Percentiles rank a stretch among this genome's conserved stretches.
Conservation (phyloP, 2,888 invertebrate genomes). For the Pseudeuparius sepicola region DNA sequence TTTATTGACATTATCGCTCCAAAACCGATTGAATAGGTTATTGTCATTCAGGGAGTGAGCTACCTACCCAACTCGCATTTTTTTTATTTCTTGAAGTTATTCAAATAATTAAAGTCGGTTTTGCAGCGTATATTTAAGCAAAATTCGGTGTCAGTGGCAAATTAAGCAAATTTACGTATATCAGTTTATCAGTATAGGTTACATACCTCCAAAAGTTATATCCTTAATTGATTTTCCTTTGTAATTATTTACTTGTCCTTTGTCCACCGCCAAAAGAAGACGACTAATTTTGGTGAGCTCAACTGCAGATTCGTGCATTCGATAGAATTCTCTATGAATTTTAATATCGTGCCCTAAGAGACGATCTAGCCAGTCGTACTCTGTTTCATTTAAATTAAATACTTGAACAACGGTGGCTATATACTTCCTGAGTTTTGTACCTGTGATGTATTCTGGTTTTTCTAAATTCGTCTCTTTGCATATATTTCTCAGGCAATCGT, state of each 20-base stretch:
- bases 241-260: slow-evolving; percentile 24
- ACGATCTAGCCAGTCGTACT: slow-evolving; percentile 25
- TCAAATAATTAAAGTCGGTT: no score
- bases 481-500: slow-evolving; percentile 17
- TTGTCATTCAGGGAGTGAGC: no score
- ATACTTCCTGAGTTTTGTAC: slow-evolving; percentile 26
- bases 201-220: no score
- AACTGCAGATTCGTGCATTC: slow-evolving; percentile 25
- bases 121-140: no score
- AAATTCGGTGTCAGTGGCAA: no score
- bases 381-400: slow-evolving; percentile 25
- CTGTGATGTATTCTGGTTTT: slow-evolving; percentile 19
- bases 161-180: no score
- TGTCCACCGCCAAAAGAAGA: slow-evolving; percentile 23
- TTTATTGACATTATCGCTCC: no score
- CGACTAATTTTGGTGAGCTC: slow-evolving; percentile 26
- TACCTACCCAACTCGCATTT: no score
- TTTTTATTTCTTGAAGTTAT: no score
- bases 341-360: slow-evolving; percentile 26
- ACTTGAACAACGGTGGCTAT: slow-evolving; percentile 27
- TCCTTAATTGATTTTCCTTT: no score
- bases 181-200: no score
- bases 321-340: slow-evolving; percentile 25
- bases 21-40: no score
- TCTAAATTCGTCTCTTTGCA: slow-evolving; percentile 14